Conservation (phyloP, 2,888 invertebrate genomes). For the Idaea dimidiata region DNA sequence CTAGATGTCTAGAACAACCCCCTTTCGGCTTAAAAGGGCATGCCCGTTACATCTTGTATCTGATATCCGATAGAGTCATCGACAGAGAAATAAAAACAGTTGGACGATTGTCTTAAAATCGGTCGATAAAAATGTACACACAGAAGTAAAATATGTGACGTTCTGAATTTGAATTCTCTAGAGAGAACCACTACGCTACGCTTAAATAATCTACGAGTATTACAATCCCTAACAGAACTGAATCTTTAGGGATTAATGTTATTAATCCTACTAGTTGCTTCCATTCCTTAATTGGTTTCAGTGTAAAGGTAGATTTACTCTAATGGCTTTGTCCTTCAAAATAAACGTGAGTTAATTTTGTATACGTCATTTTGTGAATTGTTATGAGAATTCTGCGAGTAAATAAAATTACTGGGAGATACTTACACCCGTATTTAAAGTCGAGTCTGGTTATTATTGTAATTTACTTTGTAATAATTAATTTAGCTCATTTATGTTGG, state of each 20-base stretch:
- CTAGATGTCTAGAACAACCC: too few species aligned
- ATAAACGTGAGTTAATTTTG: not conserved
- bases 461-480: too few species aligned
- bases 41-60: too few species aligned
- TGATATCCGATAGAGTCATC: too few species aligned
- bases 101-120: not conserved
- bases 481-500: too few species aligned
- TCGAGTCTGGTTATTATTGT: too few species aligned
- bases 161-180: not conserved
- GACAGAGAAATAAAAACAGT: too few species aligned
- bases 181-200: not conserved
- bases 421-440: too few species aligned
- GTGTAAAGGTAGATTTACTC: not conserved
- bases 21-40: too few species aligned
- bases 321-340: not conserved
- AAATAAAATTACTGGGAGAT: too few species aligned
- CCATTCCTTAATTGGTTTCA: not conserved
- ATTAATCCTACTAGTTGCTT: not conserved
- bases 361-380: not conserved
- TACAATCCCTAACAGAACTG: not conserved
- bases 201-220: not conserved
- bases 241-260: not conserved
- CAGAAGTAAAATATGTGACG: not conserved
- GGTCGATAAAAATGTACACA: not conserved
- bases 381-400: too few species aligned